These are phyloP conservation scores for Synergus umbraculus DNA, from an alignment of 2,888 invertebrate species.

Conservation along the genomic window DNA sequence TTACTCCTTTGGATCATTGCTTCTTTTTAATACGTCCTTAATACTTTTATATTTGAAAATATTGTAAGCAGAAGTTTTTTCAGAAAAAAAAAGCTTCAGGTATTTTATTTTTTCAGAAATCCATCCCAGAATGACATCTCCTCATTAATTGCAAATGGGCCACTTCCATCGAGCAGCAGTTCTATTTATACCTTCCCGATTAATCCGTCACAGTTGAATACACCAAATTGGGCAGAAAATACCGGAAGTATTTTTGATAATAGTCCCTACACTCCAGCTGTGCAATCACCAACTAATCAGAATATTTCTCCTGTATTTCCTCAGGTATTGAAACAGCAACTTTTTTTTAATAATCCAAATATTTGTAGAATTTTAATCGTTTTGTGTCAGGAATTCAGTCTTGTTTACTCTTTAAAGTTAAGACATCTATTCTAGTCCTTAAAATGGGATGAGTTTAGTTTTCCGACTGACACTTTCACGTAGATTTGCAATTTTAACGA, in stretches of 20 bases:
- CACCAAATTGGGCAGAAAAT: neutral
- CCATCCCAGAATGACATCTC: neutral
- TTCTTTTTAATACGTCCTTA: no score
- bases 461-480: conserved; percentile 5
- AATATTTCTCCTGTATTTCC: neutral
- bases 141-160: no score
- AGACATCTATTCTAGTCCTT: neutral
- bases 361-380: neutral
- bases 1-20: neutral
- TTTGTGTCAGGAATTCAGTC: neutral
- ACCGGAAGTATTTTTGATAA: neutral
- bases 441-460: neutral
- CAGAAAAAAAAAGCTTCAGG: neutral
- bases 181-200: neutral
- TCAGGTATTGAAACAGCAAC: neutral
- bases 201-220: neutral
- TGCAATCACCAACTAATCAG: neutral
- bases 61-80: neutral
- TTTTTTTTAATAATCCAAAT: neutral
- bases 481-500: conserved; percentile 17
- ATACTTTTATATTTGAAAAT: no score
- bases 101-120: neutral
- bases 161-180: neutral
- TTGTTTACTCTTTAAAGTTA: neutral
- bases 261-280: neutral